Evolutionary conservation across 1,140 invertebrate genomes (phyloP).

Genomic region (Cotesia chilonis): DNA sequence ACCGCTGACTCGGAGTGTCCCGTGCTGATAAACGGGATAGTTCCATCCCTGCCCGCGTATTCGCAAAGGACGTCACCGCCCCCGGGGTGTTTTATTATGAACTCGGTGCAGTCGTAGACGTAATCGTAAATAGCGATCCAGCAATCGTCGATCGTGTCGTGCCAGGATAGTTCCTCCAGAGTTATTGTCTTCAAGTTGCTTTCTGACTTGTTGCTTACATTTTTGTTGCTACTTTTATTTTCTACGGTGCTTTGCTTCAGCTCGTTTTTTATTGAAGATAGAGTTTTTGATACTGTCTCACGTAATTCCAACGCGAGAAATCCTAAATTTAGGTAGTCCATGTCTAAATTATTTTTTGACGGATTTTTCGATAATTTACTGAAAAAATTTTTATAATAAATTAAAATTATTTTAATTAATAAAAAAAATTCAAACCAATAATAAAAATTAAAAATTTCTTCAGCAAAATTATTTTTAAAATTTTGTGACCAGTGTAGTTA

Average conservation of each 20-base stretch:
- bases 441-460: not conserved
- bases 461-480: too few relatives aligned
- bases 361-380: not conserved
- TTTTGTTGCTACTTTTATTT: not conserved
- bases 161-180: conserved; percentile 72
- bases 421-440: not conserved
- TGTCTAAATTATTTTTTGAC: conserved; percentile 12
- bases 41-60: conserved; percentile 87
- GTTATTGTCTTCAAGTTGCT: conserved; percentile 55
- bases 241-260: not conserved
- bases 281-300: conserved; percentile 22
- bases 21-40: conserved; percentile 80
- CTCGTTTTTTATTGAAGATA: conserved; percentile 16
- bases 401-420: not conserved
- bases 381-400: not conserved
- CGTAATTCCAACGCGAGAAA: conserved; percentile 34
- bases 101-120: conserved; percentile 79
- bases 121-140: conserved; percentile 80
- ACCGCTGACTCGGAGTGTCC: conserved; percentile 77
- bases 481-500: too few relatives aligned
- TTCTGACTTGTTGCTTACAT: not conserved
- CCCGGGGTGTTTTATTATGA: conserved; percentile 83
- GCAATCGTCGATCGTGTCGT: conserved; percentile 73
- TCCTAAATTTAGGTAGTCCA: conserved; percentile 42
- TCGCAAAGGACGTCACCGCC: conserved; percentile 86